Conservation (phyloP, 2,888 invertebrate genomes). For the Trachelus troglodyta region DNA sequence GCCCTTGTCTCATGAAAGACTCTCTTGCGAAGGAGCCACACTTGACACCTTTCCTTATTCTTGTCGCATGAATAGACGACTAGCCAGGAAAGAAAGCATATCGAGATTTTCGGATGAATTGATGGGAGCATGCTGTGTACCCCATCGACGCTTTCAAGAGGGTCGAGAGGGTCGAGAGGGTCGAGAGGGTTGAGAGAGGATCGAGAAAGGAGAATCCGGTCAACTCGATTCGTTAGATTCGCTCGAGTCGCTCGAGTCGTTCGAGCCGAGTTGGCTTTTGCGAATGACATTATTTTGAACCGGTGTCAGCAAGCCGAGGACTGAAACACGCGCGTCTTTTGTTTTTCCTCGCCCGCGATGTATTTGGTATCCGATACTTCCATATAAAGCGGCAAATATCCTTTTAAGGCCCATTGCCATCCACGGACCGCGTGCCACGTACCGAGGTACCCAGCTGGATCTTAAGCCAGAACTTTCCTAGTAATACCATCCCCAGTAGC, state of each 20-base stretch:
- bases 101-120: too few species aligned
- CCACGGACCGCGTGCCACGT: conserved; percentile 48
- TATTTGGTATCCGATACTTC: conserved; percentile 59
- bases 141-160: too few species aligned
- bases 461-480: conserved; percentile 53
- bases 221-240: too few species aligned
- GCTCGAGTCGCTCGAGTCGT: too few species aligned
- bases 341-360: conserved; percentile 56
- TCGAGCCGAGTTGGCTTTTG: too few species aligned
- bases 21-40: not conserved
- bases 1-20: conserved; percentile 12
- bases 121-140: too few species aligned
- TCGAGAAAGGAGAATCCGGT: too few species aligned
- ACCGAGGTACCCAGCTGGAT: conserved; percentile 30
- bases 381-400: conserved; percentile 63
- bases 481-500: conserved; percentile 26
- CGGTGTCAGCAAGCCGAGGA: not conserved
- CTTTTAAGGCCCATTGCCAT: conserved; percentile 60
- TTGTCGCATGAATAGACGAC: too few species aligned
- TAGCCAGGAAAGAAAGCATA: too few species aligned
- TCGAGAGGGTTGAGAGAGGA: too few species aligned
- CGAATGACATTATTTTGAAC: not conserved
- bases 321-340: conserved; percentile 43
- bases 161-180: too few species aligned
- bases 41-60: too few species aligned